Evolutionary conservation across 2,888 invertebrate species (phyloP), one percentile per base, ranked within the genome.

Genomic region (Cyaniris semiargus): DNA sequence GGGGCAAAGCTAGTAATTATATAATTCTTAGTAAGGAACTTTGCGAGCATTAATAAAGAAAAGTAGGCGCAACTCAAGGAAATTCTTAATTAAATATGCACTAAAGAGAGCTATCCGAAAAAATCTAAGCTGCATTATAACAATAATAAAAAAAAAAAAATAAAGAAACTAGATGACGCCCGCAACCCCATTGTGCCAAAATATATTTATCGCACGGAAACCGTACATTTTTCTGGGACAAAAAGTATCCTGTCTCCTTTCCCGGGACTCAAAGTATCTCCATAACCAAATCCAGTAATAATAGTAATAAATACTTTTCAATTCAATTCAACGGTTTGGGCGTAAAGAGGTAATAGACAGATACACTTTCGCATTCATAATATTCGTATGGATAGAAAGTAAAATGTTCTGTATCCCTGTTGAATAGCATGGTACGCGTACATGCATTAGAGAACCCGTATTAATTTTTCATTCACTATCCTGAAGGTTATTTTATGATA

Each of bases 381-480:
- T 34, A 34, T 44, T 44, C 2, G 44, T 44, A 10, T 13, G 44
- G 10, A 21, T 21, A 21, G n/a, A 27, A 66, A 66, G 15, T 13
- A 31, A 66, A 66, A 66, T 15, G 27, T 66, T 66, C 1, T 15
- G 10, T 27, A 27, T 27, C 66, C 66, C 66, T 27, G 66, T 66
- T 18, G 60, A 10, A 60, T 60, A 23, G 60, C 23, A 60, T 27
- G 23, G 66, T 8, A 27, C 66, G 18, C 66, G 66, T 60, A 27
- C 18, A 27, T 27, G 66, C 66, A 31, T 66, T 31, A 66, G 27
- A 66, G 27, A 23, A 23, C 66, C 66, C 15, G 66, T 66, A 66
- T 66, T 27, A 66, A 66, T 66, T 66, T 66, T 66, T 66, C 27
- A 66, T 18, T 66, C 66, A 18, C 66, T 27, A 66, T 18, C 27